Percentiles rank a stretch among this genome's conserved stretches.
phyloP scores from a whole-genome alignment of 35 echinoderm and acorn worm genomes.

The Lytechinus pictus region DNA sequence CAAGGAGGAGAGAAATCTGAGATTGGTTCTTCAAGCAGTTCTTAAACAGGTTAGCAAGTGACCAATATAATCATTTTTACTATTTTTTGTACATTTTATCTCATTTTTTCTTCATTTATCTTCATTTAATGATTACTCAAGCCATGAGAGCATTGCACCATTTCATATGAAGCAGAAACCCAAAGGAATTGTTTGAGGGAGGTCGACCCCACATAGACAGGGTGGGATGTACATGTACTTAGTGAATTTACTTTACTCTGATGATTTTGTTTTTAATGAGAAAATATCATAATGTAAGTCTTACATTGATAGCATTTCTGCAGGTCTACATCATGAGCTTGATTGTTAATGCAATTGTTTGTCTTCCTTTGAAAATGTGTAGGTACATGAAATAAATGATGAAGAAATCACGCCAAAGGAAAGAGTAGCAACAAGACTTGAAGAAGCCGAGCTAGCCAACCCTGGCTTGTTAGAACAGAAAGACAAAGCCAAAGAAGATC shows the following conservation, averaged over 20 bases:
- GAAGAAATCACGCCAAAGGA: constrained; percentile 31
- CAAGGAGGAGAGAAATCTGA: constrained; percentile 67
- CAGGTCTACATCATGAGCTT: neutral
- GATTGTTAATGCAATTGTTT: neutral
- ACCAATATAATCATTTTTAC: neutral
- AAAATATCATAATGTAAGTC: too few relatives aligned
- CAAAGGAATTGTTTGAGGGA: too few relatives aligned
- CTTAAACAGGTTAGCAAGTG: constrained; percentile 47
- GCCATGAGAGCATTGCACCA: too few relatives aligned
- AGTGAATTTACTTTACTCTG: too few relatives aligned
- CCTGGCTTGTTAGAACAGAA: neutral
- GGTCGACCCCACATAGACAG: too few relatives aligned
- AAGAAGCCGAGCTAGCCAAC: constrained; percentile 52
- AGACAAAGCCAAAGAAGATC: constrained; percentile 45
- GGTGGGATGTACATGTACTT: too few relatives aligned
- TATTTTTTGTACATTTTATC: too few relatives aligned
- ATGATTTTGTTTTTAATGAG: too few relatives aligned
- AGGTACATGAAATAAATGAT: constrained; percentile 59
- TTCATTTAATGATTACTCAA: too few relatives aligned
- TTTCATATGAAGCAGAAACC: too few relatives aligned
- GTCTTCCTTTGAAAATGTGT: neutral
- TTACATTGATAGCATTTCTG: too few relatives aligned
- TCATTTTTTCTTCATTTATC: too few relatives aligned
- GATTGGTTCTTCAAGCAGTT: constrained; percentile 74
- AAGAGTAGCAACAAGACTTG: constrained; percentile 42